Evolutionary conservation across 2,888 invertebrate genomes (phyloP).

Genomic region (Mimumesa dahlbomi): DNA sequence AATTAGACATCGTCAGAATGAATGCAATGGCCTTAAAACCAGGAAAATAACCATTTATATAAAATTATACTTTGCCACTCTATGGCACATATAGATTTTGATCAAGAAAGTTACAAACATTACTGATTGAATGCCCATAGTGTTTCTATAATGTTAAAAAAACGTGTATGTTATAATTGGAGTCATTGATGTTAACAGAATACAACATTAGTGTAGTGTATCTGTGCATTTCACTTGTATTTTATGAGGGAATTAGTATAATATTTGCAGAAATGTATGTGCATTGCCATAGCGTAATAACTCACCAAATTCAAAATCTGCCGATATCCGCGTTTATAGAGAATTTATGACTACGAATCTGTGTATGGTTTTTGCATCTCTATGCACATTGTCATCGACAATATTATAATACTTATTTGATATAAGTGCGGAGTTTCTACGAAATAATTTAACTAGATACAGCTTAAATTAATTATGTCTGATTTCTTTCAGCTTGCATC

Average conservation of each 20-base stretch:
- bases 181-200: slow-evolving; percentile 58
- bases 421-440: neutral
- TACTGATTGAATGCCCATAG: slow-evolving; percentile 37
- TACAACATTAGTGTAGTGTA: slow-evolving; percentile 54
- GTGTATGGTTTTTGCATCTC: slow-evolving; percentile 20
- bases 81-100: slow-evolving; percentile 45
- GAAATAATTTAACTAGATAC: neutral
- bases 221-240: slow-evolving; percentile 62
- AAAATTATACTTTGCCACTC: slow-evolving; percentile 44
- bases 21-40: slow-evolving; percentile 61
- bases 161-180: slow-evolving; percentile 56
- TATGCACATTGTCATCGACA: slow-evolving; percentile 15
- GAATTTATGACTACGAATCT: slow-evolving; percentile 1
- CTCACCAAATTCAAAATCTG: slow-evolving; percentile 28
- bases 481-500: slow-evolving; percentile 17
- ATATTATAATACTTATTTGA: slow-evolving; percentile 12
- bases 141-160: slow-evolving; percentile 37
- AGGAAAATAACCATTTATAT: slow-evolving; percentile 48
- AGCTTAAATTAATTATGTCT: slow-evolving; percentile 22
- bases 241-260: slow-evolving; percentile 51
- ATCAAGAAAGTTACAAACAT: slow-evolving; percentile 37
- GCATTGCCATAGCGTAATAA: slow-evolving; percentile 43
- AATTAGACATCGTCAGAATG: slow-evolving; percentile 45
- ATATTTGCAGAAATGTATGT: slow-evolving; percentile 29
- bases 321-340: slow-evolving; percentile 13